A percentile compares a stretch with the other conserved stretches of the same genome.
Evolutionary conservation across 2,797 vertebrate genomes (phyloP).

Genomic region (Helostoma temminkii): DNA sequence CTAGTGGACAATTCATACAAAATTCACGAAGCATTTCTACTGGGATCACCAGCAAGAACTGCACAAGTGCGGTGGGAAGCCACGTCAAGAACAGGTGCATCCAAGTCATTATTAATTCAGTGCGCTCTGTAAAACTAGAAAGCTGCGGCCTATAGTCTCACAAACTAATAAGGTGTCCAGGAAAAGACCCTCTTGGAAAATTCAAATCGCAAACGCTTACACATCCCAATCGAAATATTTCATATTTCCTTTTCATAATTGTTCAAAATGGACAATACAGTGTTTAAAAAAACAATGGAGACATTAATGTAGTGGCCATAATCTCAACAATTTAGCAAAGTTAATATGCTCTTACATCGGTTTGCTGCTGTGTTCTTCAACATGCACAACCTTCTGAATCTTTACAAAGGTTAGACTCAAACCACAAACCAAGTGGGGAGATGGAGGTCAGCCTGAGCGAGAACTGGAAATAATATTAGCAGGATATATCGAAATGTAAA

Average conservation of each 20-base stretch:
- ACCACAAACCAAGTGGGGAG: too few species aligned
- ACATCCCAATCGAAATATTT: slow-evolving; percentile 2
- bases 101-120: slow-evolving; percentile 80
- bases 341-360: background rate
- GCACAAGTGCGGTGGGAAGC: slow-evolving; percentile 60
- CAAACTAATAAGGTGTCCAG: slow-evolving; percentile 30
- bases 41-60: slow-evolving; percentile 50
- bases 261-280: background rate
- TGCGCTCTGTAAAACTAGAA: slow-evolving; percentile 73
- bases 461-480: too few species aligned
- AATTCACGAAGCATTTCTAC: slow-evolving; percentile 69
- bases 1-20: slow-evolving; percentile 70
- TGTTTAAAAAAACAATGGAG: too few species aligned
- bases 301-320: too few species aligned
- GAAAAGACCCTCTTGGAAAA: slow-evolving; percentile 27
- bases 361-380: background rate
- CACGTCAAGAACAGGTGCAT: slow-evolving; percentile 76
- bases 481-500: background rate
- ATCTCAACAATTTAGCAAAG: background rate
- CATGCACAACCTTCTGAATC: background rate
- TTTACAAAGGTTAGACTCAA: background rate
- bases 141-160: slow-evolving; percentile 61
- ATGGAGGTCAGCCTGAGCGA: too few species aligned
- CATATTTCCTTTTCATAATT: background rate
- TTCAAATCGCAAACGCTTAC: slow-evolving; percentile 4